Base-by-base conservation (phyloP, 1,140 invertebrate species). In the Drosophila melanogaster region DNA sequence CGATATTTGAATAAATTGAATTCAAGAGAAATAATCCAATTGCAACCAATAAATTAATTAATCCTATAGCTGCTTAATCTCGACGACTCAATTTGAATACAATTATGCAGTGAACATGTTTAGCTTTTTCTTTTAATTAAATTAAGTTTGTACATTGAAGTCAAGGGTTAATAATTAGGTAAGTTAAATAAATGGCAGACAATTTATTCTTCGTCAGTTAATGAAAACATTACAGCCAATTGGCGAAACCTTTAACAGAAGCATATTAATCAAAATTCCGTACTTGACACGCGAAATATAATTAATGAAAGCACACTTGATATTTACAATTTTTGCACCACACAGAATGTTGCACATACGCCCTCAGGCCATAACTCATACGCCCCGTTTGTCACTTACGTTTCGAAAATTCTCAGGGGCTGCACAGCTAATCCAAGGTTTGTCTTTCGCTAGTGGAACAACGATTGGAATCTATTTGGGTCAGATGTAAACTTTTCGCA, bases 351-450 rank as follows among this genome's bases (percentile, higher is more conserved):
- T 40, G 15, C 60, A 37, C 46, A 43, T 74, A 83, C 79, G 67
- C 74, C 53, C 57, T 14, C 19, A n/a, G 26, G n/a, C 8, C 35
- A 74, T 81, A 46, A 50, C 58, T 55, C 38, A 64, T 69, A 83
- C 79, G 57, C 75, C 54, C 54, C 43, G 62, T 74, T 40, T 14
- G 35, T 24, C 79, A 69, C 77, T 69, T 76, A 76, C 72, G 17
- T 76, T 74, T 41, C 6, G 19, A 62, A 30, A 54, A 66, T 53
- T 76, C 54, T 57, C 57, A 30, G n/a, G 35, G 14, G 54, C 38
- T 50, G 40, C 35, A 50, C 78, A 47, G 61, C 57, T 81, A 78
- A 78, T 85, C 81, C 81, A 66, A 66, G 37, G 50, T 60, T 56
- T n/a, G 37, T n/a, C 24, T 43, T 47, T 33, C 30, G 37, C 43